Conservation (phyloP, 2,113 vertebrate genomes). For the Neolamprologus fasciatus region DNA sequence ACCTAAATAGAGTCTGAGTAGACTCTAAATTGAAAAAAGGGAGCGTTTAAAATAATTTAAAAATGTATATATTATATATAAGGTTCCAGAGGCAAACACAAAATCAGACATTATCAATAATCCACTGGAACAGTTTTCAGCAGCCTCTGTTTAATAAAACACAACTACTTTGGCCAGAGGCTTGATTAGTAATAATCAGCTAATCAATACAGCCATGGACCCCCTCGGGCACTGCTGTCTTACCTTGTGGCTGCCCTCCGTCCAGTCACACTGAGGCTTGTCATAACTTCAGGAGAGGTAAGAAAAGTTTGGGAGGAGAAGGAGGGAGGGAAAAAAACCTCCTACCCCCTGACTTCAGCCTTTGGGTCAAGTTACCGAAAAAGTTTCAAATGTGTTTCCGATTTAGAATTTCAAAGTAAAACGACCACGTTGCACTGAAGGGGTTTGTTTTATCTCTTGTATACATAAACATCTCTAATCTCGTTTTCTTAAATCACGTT, state of each 20-base stretch:
- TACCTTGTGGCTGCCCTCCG: slow-evolving; percentile 43
- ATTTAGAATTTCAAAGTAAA: slow-evolving; percentile 21
- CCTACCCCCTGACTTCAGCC: background rate
- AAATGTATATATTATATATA: background rate
- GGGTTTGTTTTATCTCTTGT: background rate
- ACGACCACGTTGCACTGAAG: background rate
- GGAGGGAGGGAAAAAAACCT: background rate
- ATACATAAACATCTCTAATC: background rate
- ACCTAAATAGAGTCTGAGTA: background rate
- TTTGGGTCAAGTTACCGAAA: background rate
- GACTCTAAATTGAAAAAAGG: background rate
- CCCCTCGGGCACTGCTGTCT: background rate
- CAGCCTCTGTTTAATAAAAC: background rate
- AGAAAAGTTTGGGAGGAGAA: slow-evolving; percentile 46
- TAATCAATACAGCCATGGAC: background rate
- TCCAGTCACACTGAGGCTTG: slow-evolving; percentile 21
- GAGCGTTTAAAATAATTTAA: background rate
- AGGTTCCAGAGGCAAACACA: background rate
- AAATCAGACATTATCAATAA: background rate
- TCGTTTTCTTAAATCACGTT: background rate
- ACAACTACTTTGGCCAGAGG: background rate
- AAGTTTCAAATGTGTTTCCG: background rate
- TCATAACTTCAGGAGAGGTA: slow-evolving; percentile 43
- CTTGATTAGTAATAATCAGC: background rate
- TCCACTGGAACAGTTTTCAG: background rate